A percentile compares a stretch with the other conserved stretches of the same genome.
Conservation (phyloP, 2,797 vertebrate species). For the Chiropotes sagulatus region DNA sequence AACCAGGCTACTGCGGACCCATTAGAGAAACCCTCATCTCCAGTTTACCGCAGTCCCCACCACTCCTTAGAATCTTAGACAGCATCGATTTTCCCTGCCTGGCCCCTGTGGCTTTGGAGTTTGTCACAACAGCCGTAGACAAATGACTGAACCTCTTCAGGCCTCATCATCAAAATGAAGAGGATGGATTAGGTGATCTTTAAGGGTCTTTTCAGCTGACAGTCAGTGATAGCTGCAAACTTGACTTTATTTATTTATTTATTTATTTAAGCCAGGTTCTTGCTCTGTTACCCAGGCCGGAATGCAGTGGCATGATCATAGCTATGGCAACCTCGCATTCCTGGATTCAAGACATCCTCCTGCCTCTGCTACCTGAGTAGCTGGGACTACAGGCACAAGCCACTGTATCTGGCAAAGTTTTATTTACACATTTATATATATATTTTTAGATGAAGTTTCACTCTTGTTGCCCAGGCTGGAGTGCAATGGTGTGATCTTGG, state of each 20-base stretch:
- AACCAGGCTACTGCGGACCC: neutral
- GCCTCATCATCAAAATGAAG: neutral
- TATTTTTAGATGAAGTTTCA: too few species aligned
- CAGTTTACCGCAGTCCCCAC: neutral
- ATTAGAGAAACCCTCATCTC: neutral
- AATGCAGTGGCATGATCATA: neutral
- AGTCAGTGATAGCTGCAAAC: neutral
- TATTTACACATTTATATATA: neutral
- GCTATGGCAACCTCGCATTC: neutral
- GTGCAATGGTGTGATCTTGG: too few species aligned
- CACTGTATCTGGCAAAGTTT: neutral
- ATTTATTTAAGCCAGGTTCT: neutral
- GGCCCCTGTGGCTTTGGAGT: neutral
- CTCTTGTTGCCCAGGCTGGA: too few species aligned
- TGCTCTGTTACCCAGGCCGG: neutral
- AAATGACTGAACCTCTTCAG: neutral
- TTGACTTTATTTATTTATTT: neutral
- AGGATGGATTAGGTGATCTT: neutral
- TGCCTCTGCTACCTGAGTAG: neutral
- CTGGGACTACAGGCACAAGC: neutral
- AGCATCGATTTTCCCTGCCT: neutral
- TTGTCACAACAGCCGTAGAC: too few species aligned
- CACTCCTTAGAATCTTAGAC: neutral
- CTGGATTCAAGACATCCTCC: neutral
- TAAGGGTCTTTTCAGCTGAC: neutral